phyloP scores from a whole-genome alignment of 53 echinoderm and acorn worm genomes.

The Henricia sp. region DNA sequence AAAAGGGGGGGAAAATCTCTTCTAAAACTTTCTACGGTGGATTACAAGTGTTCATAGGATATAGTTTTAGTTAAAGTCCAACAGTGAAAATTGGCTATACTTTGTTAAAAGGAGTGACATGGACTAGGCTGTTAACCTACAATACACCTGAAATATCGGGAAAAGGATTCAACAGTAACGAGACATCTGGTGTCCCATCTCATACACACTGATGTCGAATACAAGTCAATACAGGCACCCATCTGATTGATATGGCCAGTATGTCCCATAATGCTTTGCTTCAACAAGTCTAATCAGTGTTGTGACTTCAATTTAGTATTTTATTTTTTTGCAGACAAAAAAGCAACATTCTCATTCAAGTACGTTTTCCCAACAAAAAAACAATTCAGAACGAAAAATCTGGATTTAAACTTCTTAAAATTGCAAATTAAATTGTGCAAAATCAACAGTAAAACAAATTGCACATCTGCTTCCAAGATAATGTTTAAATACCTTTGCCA shows the following conservation, averaged over 20 bases:
- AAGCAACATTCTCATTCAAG: not conserved
- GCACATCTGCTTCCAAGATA: not conserved
- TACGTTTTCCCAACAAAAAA: too few relatives aligned
- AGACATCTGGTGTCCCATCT: conserved; percentile 38
- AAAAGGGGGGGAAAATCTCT: conserved; percentile 8
- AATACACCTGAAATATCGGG: not conserved
- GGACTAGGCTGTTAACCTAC: conserved; percentile 27
- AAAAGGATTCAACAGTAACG: conserved; percentile 6
- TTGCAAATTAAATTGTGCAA: not conserved
- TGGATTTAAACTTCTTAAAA: not conserved
- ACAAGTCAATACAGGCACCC: conserved; percentile 29
- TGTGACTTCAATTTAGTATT: not conserved
- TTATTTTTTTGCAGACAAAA: not conserved
- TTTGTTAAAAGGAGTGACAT: conserved; percentile 10
- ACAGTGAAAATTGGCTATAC: conserved; percentile 42
- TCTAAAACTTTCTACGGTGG: conserved; percentile 39
- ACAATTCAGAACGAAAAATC: too few relatives aligned
- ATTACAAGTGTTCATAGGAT: not conserved
- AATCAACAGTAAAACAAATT: not conserved
- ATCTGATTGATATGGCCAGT: conserved; percentile 1
- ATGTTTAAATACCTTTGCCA: too few relatives aligned
- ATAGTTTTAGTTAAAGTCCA: conserved; percentile 31
- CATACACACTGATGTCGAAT: conserved; percentile 4
- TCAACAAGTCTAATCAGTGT: not conserved
- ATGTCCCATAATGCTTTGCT: conserved; percentile 12